Evolutionary conservation across 1,140 invertebrate genomes (phyloP).

Genomic region (Heliconius hermathena): DNA sequence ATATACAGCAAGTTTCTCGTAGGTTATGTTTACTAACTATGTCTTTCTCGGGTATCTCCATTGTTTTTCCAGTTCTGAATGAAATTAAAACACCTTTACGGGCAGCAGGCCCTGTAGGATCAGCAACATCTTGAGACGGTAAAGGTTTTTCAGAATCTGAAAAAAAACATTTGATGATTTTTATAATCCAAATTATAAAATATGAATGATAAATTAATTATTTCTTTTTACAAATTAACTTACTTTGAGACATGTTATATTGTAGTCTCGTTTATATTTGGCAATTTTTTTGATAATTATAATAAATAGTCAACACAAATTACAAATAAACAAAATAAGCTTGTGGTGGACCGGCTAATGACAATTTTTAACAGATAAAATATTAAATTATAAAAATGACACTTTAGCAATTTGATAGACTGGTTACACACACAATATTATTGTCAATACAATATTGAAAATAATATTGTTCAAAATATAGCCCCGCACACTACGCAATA

Average conservation of each 20-base stretch:
- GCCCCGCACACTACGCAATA: too few species aligned
- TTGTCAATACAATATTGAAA: too few species aligned
- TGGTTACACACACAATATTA: too few species aligned
- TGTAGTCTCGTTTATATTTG: not conserved
- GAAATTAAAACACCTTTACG: slow-evolving; percentile 91
- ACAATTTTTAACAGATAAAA: not conserved
- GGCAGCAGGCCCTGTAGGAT: slow-evolving; percentile 87
- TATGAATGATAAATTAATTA: not conserved
- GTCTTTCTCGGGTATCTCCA: slow-evolving; percentile 93
- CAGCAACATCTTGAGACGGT: slow-evolving; percentile 81
- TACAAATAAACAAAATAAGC: slow-evolving; percentile 4
- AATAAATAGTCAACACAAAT: not conserved
- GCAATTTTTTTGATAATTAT: not conserved
- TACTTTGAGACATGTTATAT: slow-evolving; percentile 67
- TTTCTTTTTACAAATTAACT: slow-evolving; percentile 25
- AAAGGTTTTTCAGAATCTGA: slow-evolving; percentile 76
- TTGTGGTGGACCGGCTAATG: not conserved
- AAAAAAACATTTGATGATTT: slow-evolving; percentile 30
- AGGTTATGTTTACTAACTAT: slow-evolving; percentile 83
- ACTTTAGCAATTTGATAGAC: too few species aligned
- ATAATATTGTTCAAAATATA: too few species aligned
- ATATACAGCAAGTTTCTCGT: not conserved
- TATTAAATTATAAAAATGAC: not conserved
- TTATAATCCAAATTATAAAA: not conserved
- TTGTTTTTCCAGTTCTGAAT: slow-evolving; percentile 89